phyloP scores from a whole-genome alignment of 1,140 invertebrate genomes.

The Drosophila tropicalis region DNA sequence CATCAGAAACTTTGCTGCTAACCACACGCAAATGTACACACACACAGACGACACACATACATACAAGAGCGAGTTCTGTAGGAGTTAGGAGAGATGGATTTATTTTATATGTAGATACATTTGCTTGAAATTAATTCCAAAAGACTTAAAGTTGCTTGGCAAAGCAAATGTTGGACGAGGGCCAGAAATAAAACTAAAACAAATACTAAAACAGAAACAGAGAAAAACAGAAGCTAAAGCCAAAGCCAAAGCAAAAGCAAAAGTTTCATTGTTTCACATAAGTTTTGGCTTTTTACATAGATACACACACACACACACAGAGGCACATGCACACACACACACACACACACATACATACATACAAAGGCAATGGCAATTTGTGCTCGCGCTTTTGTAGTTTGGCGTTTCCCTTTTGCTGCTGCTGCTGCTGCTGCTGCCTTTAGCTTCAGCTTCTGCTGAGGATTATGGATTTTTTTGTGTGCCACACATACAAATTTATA shows the following conservation, averaged over 20 bases:
- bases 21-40: slow-evolving; percentile 18
- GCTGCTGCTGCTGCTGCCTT: slow-evolving; percentile 31
- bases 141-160: slow-evolving; percentile 63
- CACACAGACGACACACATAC: not conserved
- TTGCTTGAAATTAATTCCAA: slow-evolving; percentile 54
- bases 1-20: slow-evolving; percentile 65
- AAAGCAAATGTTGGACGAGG: slow-evolving; percentile 65
- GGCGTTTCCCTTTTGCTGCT: slow-evolving; percentile 73
- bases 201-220: slow-evolving; percentile 39
- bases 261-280: slow-evolving; percentile 76
- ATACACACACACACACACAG: slow-evolving; percentile 17
- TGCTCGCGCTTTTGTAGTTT: slow-evolving; percentile 75
- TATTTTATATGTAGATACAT: slow-evolving; percentile 47
- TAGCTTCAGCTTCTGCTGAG: slow-evolving; percentile 53
- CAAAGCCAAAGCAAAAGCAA: slow-evolving; percentile 43
- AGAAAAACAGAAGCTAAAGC: slow-evolving; percentile 4
- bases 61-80: not conserved
- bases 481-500: slow-evolving; percentile 46
- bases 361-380: slow-evolving; percentile 46
- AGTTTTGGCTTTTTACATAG: slow-evolving; percentile 54
- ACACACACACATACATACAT: slow-evolving; percentile 7
- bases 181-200: slow-evolving; percentile 54
- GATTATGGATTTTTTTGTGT: slow-evolving; percentile 78
- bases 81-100: slow-evolving; percentile 34
- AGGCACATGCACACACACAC: slow-evolving; percentile 5